Conservation (phyloP, 2,888 invertebrate genomes). For the Cistogaster globosa region DNA sequence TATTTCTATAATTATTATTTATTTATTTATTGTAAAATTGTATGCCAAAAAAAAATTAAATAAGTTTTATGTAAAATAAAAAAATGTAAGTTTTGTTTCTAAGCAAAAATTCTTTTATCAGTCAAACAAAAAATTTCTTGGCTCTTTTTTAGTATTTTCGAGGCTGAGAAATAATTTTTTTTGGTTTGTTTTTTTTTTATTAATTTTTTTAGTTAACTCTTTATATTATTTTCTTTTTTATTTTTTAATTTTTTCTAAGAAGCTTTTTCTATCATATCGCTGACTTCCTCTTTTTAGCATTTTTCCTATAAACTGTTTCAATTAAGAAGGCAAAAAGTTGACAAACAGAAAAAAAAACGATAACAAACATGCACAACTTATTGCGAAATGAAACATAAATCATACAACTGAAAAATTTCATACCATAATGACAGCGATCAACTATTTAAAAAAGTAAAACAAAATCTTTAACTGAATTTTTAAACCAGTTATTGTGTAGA, state of each 20-base stretch:
- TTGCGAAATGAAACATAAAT: constrained; percentile 55
- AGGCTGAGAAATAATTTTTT: no score
- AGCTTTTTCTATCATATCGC: constrained; percentile 54
- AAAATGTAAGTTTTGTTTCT: no score
- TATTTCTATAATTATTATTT: no score
- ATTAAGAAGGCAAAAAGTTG: neutral
- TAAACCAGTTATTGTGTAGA: constrained; percentile 54
- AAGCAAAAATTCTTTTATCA: no score
- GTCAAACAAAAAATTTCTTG: no score
- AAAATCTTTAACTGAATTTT: constrained; percentile 5
- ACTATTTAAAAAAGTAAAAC: constrained; percentile 21
- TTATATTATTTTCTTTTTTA: neutral
- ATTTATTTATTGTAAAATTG: no score
- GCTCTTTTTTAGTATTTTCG: no score
- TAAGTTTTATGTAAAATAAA: no score
- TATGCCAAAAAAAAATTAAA: no score
- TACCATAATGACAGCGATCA: constrained; percentile 63
- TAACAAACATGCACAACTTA: constrained; percentile 68
- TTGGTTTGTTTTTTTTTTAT: no score
- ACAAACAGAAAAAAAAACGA: constrained; percentile 17
- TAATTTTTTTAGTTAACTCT: no score
- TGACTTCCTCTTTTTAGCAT: constrained; percentile 41
- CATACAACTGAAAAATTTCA: constrained; percentile 42
- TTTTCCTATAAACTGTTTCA: constrained; percentile 4
- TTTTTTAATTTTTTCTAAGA: constrained; percentile 2